Percentiles rank a stretch among this genome's conserved stretches.
Conservation (phyloP, 1,140 invertebrate species). For the Triops cancriformis region DNA sequence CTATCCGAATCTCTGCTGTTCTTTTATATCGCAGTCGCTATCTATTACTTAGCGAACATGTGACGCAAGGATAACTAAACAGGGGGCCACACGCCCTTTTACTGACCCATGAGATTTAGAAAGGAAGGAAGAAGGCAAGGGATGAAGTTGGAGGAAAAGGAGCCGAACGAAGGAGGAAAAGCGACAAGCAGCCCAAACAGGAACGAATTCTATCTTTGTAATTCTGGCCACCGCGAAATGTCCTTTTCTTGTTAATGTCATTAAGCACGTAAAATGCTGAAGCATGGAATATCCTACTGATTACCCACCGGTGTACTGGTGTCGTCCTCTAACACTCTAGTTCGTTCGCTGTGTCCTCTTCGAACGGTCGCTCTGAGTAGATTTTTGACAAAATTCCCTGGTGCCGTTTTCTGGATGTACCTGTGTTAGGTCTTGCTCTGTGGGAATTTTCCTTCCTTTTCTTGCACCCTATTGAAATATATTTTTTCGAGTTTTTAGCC, state of each 20-base stretch:
- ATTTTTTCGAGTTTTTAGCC: neutral
- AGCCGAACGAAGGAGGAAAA: neutral
- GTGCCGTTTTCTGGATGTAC: no score
- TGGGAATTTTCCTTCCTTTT: no score
- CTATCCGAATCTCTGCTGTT: neutral
- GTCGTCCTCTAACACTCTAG: neutral
- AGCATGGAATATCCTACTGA: neutral
- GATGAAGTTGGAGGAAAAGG: neutral
- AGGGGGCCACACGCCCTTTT: neutral
- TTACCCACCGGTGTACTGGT: neutral
- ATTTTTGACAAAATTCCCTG: neutral
- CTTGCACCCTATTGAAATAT: neutral
- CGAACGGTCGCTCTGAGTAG: neutral
- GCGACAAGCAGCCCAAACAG: neutral
- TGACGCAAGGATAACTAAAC: neutral
- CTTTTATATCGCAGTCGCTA: neutral
- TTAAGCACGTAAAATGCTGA: neutral
- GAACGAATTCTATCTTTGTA: neutral
- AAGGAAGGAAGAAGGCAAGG: neutral
- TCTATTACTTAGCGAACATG: neutral
- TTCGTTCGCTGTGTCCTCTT: neutral
- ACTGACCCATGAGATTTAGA: neutral
- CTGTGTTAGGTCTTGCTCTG: no score
- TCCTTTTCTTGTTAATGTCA: neutral
- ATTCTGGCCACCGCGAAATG: conserved; percentile 5